A percentile compares a stretch with the other conserved stretches of the same genome.
These are phyloP conservation scores for Bubalus kerabau DNA, from an alignment of 2,113 vertebrate genomes.

Conservation along the genomic window DNA sequence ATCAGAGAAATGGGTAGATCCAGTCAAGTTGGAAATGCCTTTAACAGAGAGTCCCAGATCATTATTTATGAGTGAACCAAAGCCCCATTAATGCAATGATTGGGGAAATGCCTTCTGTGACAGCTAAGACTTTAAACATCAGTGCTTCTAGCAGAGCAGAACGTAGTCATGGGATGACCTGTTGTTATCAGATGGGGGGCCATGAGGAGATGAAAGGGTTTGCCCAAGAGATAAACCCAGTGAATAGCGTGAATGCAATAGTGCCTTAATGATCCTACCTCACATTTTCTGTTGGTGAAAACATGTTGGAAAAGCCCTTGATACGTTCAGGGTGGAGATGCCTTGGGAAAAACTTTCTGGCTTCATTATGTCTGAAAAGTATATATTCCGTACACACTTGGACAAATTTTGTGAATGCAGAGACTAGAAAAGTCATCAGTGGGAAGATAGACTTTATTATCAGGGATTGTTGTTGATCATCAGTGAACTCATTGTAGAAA, in stretches of 20 bases:
- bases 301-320: conserved; percentile 31
- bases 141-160: background rate
- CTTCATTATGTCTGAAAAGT: background rate
- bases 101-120: background rate
- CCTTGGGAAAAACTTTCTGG: background rate
- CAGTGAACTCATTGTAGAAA: background rate
- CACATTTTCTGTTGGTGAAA: conserved; percentile 42
- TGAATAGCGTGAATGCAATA: background rate
- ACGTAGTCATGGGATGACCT: background rate
- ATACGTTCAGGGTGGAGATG: background rate
- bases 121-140: background rate
- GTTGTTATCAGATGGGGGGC: background rate
- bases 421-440: background rate
- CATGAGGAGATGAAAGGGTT: background rate
- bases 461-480: background rate
- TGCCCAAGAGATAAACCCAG: background rate
- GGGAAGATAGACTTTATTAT: background rate
- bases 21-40: background rate
- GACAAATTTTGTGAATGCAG: background rate
- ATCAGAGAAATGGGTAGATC: background rate
- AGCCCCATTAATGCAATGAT: background rate
- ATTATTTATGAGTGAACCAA: background rate
- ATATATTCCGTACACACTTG: background rate
- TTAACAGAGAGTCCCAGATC: background rate
- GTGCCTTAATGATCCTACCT: conserved; percentile 32